phyloP scores from a whole-genome alignment of 2,113 vertebrate genomes.

The Malaclemys terrapin region DNA sequence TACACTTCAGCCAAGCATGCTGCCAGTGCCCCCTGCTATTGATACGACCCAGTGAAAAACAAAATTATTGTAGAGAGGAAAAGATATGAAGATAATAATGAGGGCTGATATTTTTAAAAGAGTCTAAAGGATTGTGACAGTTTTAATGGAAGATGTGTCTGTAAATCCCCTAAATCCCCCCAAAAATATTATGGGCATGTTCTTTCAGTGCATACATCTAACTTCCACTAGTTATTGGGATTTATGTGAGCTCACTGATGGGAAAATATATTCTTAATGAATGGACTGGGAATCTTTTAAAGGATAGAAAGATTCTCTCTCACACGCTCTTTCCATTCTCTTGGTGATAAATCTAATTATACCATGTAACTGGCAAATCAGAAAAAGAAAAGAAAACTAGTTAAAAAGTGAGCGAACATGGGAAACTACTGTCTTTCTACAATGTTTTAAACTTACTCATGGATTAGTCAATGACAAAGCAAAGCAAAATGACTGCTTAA shows the following conservation, averaged over 20 bases:
- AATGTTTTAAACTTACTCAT: neutral
- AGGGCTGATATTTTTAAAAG: rapidly evolving
- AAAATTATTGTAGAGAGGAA: neutral
- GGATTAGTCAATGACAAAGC: neutral
- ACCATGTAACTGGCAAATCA: neutral
- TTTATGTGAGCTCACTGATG: neutral
- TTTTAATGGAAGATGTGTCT: neutral
- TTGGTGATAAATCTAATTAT: neutral
- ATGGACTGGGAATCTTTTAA: constrained; percentile 1
- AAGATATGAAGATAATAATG: neutral
- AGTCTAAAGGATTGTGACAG: neutral
- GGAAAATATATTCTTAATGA: neutral
- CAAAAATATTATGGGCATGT: neutral
- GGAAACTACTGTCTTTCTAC: neutral
- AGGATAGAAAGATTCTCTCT: neutral
- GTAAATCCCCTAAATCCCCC: neutral
- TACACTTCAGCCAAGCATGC: neutral
- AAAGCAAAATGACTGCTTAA: neutral
- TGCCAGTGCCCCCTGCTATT: neutral
- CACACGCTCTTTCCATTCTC: neutral
- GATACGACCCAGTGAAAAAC: neutral
- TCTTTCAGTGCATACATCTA: rapidly evolving
- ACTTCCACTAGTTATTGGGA: neutral
- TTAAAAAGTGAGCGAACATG: neutral
- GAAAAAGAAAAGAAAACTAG: neutral